phyloP scores from a whole-genome alignment of 2,888 invertebrate species.

The Pachydiplax longipennis region DNA sequence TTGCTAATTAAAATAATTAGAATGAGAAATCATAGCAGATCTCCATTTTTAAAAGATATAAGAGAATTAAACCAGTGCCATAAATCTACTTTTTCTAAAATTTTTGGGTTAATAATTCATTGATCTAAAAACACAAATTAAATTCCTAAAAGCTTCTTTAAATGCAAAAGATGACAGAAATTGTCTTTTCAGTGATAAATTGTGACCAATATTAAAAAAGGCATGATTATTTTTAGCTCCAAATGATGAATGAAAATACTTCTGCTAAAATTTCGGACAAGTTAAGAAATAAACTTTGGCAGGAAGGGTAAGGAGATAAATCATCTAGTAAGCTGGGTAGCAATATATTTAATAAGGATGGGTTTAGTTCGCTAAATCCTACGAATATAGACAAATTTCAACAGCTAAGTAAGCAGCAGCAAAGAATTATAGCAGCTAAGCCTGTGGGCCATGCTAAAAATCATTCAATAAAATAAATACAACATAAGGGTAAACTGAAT shows the following conservation, averaged over 20 bases:
- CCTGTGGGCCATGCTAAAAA: constrained; percentile 10
- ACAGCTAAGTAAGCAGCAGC: constrained; percentile 12
- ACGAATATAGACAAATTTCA: neutral
- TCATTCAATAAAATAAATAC: neutral
- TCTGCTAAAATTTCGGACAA: neutral
- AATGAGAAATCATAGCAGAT: neutral
- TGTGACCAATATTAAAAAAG: neutral
- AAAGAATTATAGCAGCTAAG: constrained; percentile 4
- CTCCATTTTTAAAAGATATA: neutral
- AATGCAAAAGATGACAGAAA: neutral
- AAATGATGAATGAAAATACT: neutral
- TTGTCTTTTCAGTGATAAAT: constrained; percentile 1
- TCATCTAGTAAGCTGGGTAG: neutral
- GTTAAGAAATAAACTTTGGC: neutral
- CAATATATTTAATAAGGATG: neutral
- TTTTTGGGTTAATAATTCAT: neutral
- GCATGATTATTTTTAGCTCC: neutral
- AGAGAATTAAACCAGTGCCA: neutral
- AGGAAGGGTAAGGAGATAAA: neutral
- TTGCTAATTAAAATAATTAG: neutral
- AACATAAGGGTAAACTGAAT: neutral
- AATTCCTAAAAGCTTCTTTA: neutral
- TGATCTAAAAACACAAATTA: neutral
- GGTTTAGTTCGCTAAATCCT: neutral
- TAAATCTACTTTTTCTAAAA: neutral